Percentiles rank a stretch among this genome's conserved stretches.
These are phyloP conservation scores for Drosophila quinaria DNA, from an alignment of 2,888 invertebrate species.

Conservation along the genomic window DNA sequence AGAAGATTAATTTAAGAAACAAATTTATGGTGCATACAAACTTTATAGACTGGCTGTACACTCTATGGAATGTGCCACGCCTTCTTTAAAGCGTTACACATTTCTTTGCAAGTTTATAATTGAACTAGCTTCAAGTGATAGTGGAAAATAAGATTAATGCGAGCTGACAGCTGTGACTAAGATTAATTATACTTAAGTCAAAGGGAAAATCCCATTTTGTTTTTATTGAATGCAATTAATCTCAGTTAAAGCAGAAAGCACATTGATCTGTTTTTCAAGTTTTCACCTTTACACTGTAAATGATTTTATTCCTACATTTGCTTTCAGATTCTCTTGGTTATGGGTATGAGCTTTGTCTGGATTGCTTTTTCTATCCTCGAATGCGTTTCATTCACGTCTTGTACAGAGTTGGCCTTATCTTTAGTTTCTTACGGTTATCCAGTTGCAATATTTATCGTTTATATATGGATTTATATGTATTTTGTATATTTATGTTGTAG, in stretches of 20 bases:
- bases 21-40: no score
- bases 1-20: no score
- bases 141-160: neutral
- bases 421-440: slow-evolving; percentile 50
- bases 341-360: slow-evolving; percentile 61
- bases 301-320: neutral
- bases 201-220: neutral
- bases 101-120: neutral
- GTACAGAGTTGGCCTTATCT: slow-evolving; percentile 64
- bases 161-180: neutral
- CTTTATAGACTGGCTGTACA: no score
- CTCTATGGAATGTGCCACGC: no score
- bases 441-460: slow-evolving; percentile 70
- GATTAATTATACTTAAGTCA: neutral
- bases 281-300: neutral
- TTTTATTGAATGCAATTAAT: neutral
- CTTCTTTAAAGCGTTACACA: no score
- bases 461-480: slow-evolving; percentile 25
- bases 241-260: neutral
- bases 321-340: slow-evolving; percentile 64
- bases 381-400: slow-evolving; percentile 43
- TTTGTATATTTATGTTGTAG: slow-evolving; percentile 59
- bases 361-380: slow-evolving; percentile 44
- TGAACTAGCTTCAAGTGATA: neutral
- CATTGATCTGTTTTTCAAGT: neutral